A percentile compares a stretch with the other conserved stretches of the same genome.
These are phyloP conservation scores for Andrena minutula DNA, from an alignment of 2,888 invertebrate genomes.

Conservation along the genomic window DNA sequence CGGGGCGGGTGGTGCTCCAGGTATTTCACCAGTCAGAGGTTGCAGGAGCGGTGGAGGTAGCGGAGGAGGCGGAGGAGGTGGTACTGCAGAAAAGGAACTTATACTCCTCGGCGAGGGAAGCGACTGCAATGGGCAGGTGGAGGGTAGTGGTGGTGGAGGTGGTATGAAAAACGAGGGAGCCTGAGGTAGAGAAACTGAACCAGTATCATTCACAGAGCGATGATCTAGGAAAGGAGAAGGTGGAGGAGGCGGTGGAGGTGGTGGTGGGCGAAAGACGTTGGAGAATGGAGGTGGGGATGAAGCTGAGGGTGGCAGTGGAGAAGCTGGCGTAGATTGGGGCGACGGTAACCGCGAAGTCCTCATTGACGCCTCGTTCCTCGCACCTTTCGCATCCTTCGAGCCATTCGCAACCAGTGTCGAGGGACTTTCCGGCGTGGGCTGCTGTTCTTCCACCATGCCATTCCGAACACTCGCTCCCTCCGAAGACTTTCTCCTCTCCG, in stretches of 20 bases:
- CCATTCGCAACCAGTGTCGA: neutral
- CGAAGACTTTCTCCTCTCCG: neutral
- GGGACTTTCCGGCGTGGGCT: neutral
- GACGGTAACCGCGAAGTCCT: neutral
- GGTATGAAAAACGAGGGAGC: slow-evolving; percentile 47
- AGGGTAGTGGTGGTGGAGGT: slow-evolving; percentile 49
- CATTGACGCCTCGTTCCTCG: neutral
- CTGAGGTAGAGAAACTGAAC: neutral
- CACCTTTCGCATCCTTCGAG: neutral
- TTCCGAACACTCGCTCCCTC: slow-evolving; percentile 7
- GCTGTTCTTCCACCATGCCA: neutral
- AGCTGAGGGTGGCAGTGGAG: slow-evolving; percentile 83
- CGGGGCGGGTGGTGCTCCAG: slow-evolving; percentile 18
- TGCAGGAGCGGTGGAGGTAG: slow-evolving; percentile 28
- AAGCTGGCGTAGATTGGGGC: slow-evolving; percentile 60
- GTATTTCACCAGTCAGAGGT: slow-evolving; percentile 20
- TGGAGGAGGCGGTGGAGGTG: slow-evolving; percentile 59
- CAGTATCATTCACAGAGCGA: neutral
- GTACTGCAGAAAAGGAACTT: slow-evolving; percentile 23
- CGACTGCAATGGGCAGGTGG: slow-evolving; percentile 11
- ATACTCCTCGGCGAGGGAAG: slow-evolving; percentile 13
- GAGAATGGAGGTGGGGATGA: slow-evolving; percentile 81
- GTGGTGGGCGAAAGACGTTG: slow-evolving; percentile 71
- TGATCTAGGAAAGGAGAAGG: slow-evolving; percentile 44
- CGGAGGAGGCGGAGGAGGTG: slow-evolving; percentile 59